These are phyloP conservation scores for Drosophila emarginata DNA, from an alignment of 2,888 invertebrate genomes.

Conservation along the genomic window DNA sequence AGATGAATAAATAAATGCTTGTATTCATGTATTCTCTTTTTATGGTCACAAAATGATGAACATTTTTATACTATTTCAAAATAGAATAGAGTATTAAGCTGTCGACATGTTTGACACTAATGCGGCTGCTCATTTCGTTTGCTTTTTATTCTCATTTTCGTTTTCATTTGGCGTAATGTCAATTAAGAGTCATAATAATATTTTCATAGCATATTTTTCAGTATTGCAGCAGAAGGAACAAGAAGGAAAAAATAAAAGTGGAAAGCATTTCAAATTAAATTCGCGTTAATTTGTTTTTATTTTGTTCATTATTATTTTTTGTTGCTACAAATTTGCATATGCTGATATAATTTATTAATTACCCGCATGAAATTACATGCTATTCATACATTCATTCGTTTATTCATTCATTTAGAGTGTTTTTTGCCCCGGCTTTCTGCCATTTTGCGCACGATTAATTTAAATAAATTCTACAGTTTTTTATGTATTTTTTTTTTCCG, in stretches of 20 bases:
- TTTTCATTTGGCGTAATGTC: slow-evolving; percentile 16
- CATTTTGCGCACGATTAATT: slow-evolving; percentile 41
- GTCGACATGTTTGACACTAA: background rate
- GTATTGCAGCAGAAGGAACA: background rate
- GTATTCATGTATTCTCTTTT: no score
- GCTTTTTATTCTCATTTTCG: slow-evolving; percentile 1
- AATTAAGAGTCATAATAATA: slow-evolving; percentile 38
- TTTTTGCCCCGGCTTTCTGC: background rate
- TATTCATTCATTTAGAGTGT: slow-evolving; percentile 6
- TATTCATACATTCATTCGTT: background rate
- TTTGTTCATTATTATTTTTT: slow-evolving; percentile 21
- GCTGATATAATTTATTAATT: slow-evolving; percentile 57
- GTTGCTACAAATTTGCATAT: slow-evolving; percentile 40
- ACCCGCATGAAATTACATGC: slow-evolving; percentile 44
- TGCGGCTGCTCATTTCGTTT: background rate
- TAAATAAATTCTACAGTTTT: slow-evolving; percentile 13
- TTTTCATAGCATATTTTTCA: slow-evolving; percentile 31
- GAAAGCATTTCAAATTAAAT: slow-evolving; percentile 44
- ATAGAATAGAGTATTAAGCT: background rate
- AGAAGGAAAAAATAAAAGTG: background rate
- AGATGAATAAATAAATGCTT: no score
- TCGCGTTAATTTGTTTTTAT: slow-evolving; percentile 59
- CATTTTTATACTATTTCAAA: no score
- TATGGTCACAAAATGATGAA: no score
- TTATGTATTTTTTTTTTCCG: slow-evolving; percentile 14